These are phyloP conservation scores for Hemibates koningsi DNA, from an alignment of 2,113 vertebrate genomes.

Conservation along the genomic window DNA sequence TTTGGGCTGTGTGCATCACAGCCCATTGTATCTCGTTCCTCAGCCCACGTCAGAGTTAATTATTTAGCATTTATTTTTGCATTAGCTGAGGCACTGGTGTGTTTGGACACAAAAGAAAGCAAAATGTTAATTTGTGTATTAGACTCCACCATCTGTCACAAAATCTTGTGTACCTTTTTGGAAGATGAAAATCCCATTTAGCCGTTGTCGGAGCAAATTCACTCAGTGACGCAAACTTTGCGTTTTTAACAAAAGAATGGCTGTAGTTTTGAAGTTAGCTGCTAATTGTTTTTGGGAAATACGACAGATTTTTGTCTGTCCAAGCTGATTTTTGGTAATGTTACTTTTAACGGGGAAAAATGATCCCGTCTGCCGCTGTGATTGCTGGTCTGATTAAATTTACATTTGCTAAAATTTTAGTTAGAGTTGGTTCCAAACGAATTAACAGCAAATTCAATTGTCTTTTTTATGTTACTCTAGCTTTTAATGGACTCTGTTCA, in stretches of 20 bases:
- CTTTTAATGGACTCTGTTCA: neutral
- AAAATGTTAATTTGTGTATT: neutral
- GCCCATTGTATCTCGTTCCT: neutral
- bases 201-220: neutral
- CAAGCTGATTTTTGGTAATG: neutral
- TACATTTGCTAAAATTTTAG: neutral
- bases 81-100: neutral
- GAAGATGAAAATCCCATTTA: neutral
- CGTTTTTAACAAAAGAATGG: neutral
- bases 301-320: neutral
- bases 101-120: neutral
- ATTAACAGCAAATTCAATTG: neutral
- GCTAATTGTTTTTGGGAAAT: neutral
- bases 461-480: neutral
- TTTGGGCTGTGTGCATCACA: neutral
- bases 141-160: neutral
- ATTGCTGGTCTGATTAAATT: neutral
- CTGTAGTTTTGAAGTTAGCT: neutral
- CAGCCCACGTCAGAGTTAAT: neutral
- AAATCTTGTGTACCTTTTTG: neutral
- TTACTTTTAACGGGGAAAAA: neutral
- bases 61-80: neutral
- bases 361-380: neutral
- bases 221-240: neutral
- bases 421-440: neutral